Evolutionary conservation across 2,888 invertebrate species (phyloP).

Genomic region (Xanthia togata): DNA sequence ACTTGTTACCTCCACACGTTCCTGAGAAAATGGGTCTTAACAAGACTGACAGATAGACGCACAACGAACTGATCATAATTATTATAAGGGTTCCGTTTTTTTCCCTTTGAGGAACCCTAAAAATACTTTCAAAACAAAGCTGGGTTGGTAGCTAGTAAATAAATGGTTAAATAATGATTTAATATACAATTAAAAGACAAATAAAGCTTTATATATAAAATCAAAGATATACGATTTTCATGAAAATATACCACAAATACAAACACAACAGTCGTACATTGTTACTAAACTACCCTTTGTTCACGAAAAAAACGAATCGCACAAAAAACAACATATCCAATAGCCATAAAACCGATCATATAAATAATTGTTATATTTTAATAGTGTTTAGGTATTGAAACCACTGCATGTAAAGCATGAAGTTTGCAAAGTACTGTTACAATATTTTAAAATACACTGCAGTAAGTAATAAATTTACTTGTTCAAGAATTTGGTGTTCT

Average conservation of each 20-base stretch:
- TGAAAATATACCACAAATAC: slow-evolving; percentile 17
- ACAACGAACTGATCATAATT: too few species aligned
- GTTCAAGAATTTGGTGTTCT: not conserved
- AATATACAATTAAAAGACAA: slow-evolving; percentile 23
- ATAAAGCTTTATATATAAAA: not conserved
- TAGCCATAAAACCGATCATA: not conserved
- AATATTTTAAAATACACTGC: not conserved
- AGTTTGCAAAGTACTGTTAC: not conserved
- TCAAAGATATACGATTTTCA: slow-evolving; percentile 15
- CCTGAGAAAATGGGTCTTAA: too few species aligned
- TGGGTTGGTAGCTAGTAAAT: not conserved
- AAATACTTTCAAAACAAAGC: too few species aligned
- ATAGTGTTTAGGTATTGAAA: not conserved
- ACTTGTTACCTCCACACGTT: too few species aligned
- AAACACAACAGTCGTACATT: not conserved
- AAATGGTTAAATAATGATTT: not conserved
- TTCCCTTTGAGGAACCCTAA: too few species aligned
- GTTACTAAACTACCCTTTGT: not conserved
- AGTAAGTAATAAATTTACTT: not conserved
- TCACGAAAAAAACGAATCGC: not conserved
- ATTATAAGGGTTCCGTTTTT: too few species aligned
- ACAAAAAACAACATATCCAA: not conserved
- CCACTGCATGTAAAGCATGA: not conserved
- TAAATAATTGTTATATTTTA: not conserved
- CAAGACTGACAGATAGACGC: too few species aligned